A percentile compares a stretch with the other conserved stretches of the same genome.
Evolutionary conservation across 2,113 vertebrate species (phyloP).

Genomic region (Carassius auratus): DNA sequence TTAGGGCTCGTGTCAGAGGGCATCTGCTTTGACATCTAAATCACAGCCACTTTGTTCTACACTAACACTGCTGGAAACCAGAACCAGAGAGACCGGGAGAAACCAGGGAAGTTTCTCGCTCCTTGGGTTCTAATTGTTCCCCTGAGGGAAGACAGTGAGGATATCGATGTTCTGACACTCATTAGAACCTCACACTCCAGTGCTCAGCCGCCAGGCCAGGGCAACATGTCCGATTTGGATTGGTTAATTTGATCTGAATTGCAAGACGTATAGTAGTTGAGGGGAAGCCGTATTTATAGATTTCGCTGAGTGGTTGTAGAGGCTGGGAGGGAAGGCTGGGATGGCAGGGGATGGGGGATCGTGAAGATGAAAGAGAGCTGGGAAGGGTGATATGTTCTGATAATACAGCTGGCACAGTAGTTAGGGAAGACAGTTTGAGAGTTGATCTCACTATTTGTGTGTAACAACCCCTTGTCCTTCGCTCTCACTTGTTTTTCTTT

Average conservation of each 20-base stretch:
- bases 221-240: conserved; percentile 25
- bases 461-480: not conserved
- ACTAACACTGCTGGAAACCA: conserved; percentile 15
- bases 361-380: conserved; percentile 1
- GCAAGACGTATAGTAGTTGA: not conserved
- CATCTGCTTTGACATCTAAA: conserved; percentile 47
- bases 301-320: not conserved
- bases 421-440: conserved; percentile 23
- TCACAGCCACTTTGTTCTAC: conserved; percentile 40
- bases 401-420: conserved; percentile 24
- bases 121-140: conserved; percentile 32
- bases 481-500: conserved; percentile 2
- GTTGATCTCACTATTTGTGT: conserved; percentile 8
- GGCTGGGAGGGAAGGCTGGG: not conserved
- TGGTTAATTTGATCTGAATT: conserved; percentile 47
- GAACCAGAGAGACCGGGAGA: conserved; percentile 1
- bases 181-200: conserved; percentile 38
- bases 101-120: not conserved
- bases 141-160: not conserved
- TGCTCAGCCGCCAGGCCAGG: not conserved
- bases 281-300: conserved; percentile 27
- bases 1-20: conserved; percentile 33
- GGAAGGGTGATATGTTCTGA: conserved; percentile 8
- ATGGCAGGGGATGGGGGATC: not conserved
- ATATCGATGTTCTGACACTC: conserved; percentile 33